These are phyloP conservation scores for Taphrorychus bicolor DNA, from an alignment of 2,888 invertebrate genomes.

Conservation along the genomic window DNA sequence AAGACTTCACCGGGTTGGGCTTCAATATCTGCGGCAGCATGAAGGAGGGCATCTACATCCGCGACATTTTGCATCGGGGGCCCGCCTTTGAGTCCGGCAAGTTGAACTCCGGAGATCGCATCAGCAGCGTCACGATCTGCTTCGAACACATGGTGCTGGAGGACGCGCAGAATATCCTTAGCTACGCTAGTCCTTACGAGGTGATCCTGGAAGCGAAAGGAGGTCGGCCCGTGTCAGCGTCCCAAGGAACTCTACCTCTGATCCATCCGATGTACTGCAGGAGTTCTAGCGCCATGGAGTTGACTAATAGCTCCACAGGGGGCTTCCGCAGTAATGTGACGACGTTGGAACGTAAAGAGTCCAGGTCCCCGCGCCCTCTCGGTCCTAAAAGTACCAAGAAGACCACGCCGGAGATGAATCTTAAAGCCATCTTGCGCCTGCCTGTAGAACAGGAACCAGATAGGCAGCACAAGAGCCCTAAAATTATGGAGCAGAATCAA, in stretches of 20 bases:
- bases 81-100: constrained; percentile 87
- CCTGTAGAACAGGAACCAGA: constrained; percentile 46
- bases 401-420: neutral
- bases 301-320: constrained; percentile 57
- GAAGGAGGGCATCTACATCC: constrained; percentile 87
- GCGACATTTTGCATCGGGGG: constrained; percentile 84
- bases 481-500: constrained; percentile 55
- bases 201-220: constrained; percentile 79
- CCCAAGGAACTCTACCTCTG: constrained; percentile 63
- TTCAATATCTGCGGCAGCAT: constrained; percentile 90
- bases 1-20: constrained; percentile 88
- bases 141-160: constrained; percentile 89
- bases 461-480: constrained; percentile 54
- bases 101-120: constrained; percentile 85
- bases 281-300: constrained; percentile 80
- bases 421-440: neutral
- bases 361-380: constrained; percentile 50
- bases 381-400: constrained; percentile 51
- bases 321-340: constrained; percentile 55
- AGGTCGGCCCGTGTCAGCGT: constrained; percentile 53
- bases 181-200: constrained; percentile 91
- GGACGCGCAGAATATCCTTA: constrained; percentile 87
- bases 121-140: constrained; percentile 84
- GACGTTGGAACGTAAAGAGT: constrained; percentile 55
- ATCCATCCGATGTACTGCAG: constrained; percentile 78